A percentile compares a stretch with the other conserved stretches of the same genome.
Conservation (phyloP, 2,797 vertebrate species). For the Sebastes flavidus region DNA sequence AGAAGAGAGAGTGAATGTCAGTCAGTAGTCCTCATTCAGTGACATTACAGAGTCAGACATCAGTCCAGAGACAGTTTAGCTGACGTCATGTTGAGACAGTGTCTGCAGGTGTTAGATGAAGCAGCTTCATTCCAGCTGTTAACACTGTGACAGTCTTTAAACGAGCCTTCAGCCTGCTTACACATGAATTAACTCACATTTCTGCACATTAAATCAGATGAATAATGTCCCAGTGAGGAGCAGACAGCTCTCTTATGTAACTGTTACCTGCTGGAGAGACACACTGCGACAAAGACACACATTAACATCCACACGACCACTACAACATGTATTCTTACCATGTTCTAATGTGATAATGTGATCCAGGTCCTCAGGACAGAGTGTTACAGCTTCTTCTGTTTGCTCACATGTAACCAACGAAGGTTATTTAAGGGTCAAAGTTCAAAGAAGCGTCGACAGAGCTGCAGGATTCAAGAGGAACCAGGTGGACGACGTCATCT, state of each 20-base stretch:
- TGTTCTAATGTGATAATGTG: not conserved
- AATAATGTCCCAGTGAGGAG: not conserved
- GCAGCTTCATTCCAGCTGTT: not conserved
- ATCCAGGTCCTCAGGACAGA: not conserved
- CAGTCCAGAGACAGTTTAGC: not conserved
- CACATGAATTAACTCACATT: not conserved
- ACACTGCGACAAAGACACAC: not conserved
- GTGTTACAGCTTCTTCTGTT: not conserved
- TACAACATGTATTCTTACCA: constrained; percentile 55
- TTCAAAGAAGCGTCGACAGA: constrained; percentile 34
- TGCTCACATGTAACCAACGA: constrained; percentile 61
- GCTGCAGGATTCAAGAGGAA: not conserved
- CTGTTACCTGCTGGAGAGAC: not conserved
- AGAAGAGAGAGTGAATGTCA: not conserved
- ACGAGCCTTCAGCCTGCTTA: accelerated
- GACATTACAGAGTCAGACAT: not conserved
- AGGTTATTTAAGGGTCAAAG: constrained; percentile 73
- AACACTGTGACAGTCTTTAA: not conserved
- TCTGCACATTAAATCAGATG: accelerated
- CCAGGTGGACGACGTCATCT: not conserved
- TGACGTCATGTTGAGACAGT: not conserved
- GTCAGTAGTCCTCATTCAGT: not conserved
- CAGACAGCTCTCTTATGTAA: not conserved
- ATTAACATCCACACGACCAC: not conserved
- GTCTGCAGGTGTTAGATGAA: not conserved